Evolutionary conservation across 2,888 invertebrate species (phyloP).

Genomic region (Apoda limacodes): DNA sequence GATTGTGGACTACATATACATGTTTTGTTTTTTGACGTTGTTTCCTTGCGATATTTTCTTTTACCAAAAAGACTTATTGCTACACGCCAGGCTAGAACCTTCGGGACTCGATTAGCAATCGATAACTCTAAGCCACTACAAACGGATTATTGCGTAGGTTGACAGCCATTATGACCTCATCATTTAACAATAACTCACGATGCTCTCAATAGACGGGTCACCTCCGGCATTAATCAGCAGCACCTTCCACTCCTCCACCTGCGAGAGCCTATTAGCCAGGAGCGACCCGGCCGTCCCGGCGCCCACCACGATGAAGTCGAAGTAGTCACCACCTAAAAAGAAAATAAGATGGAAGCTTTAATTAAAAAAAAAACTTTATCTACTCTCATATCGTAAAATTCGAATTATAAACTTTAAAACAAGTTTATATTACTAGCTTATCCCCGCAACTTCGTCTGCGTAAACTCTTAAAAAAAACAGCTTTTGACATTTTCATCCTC

Average conservation of each 20-base stretch:
- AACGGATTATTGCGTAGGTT: background rate
- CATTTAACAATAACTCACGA: conserved; percentile 32
- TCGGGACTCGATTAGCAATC: too few relatives aligned
- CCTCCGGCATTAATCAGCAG: conserved; percentile 52
- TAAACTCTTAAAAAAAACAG: too few relatives aligned
- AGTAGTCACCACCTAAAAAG: conserved; percentile 38
- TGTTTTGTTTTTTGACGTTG: too few relatives aligned
- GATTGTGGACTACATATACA: too few relatives aligned
- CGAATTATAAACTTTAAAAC: too few relatives aligned
- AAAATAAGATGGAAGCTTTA: background rate
- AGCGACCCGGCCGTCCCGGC: conserved; percentile 52
- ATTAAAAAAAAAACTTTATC: background rate
- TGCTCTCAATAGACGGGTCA: conserved; percentile 46
- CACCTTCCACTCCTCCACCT: conserved; percentile 44
- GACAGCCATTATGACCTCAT: background rate
- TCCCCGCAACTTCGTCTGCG: too few relatives aligned
- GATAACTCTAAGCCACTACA: background rate
- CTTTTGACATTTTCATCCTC: too few relatives aligned
- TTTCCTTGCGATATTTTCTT: too few relatives aligned
- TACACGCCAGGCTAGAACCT: too few relatives aligned
- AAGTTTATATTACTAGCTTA: too few relatives aligned
- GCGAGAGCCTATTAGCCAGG: conserved; percentile 44
- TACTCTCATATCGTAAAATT: too few relatives aligned
- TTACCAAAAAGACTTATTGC: too few relatives aligned
- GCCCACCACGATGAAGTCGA: conserved; percentile 55